These are phyloP conservation scores for Liasis olivaceus DNA, from an alignment of 2,797 vertebrate genomes.

Conservation along the genomic window DNA sequence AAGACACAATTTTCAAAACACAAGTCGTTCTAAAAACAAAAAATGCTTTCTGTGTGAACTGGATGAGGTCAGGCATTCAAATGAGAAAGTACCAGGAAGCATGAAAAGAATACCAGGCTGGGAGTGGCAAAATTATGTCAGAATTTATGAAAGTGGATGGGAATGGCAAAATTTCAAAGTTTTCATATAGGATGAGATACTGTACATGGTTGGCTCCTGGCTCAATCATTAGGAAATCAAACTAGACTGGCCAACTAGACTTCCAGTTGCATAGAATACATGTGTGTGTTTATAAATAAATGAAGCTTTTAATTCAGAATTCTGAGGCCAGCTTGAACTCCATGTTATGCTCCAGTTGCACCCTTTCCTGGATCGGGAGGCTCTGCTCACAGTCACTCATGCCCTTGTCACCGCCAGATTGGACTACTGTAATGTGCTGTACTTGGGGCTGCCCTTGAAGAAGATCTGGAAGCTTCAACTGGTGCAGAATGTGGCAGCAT, in stretches of 20 bases:
- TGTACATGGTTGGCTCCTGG: too few relatives aligned
- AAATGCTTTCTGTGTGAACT: not conserved
- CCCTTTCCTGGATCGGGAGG: too few relatives aligned
- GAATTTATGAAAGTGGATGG: not conserved
- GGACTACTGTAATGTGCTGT: too few relatives aligned
- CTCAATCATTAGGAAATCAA: too few relatives aligned
- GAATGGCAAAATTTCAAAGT: not conserved
- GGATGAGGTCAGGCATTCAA: not conserved
- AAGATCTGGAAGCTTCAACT: too few relatives aligned
- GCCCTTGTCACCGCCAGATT: too few relatives aligned
- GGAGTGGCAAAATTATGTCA: not conserved
- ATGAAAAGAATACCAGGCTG: not conserved
- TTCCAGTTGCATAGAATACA: too few relatives aligned
- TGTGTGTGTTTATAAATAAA: not conserved
- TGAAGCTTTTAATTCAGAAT: not conserved
- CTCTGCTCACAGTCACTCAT: too few relatives aligned
- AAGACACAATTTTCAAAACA: not conserved
- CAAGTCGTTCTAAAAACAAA: not conserved
- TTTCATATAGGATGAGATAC: not conserved
- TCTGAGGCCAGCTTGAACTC: not conserved
- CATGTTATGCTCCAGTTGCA: too few relatives aligned
- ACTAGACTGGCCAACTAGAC: too few relatives aligned
- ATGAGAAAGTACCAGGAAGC: not conserved
- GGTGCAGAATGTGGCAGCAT: too few relatives aligned
- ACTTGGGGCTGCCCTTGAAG: too few relatives aligned